Evolutionary conservation across 2,113 vertebrate genomes (phyloP), one percentile per base, ranked within the genome.

Genomic region (Athene cunicularia): DNA sequence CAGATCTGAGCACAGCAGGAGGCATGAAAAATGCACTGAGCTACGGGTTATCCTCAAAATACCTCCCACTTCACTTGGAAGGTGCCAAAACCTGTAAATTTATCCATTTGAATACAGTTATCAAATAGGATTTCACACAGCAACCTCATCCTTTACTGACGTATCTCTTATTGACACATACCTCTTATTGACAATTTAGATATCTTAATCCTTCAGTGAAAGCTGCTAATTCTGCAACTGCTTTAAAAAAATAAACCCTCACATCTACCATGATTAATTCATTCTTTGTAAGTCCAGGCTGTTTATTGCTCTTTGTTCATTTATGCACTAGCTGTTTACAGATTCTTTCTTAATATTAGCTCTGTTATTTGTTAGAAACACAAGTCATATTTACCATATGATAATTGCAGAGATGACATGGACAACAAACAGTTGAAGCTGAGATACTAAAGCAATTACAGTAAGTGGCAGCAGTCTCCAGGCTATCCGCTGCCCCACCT

Each of bases 271-370:
- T 93, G 91, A 97, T 94, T 93, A 97, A 97, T 97, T 96, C 81
- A 96, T 95, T 89, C 81, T 88, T 94, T 53, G 0, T 92, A 90
- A 89, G 77, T 83, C 93, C 71, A 59, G 52, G 77, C 82, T 95
- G 91, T 89, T 95, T 92, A 91, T 60, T 95, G 92, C 70, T 96
- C 95, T 95, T 93, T 88, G 90, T 88, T 94, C 94, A 76, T 79
- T 95, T 97, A 73, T 60, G 80, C 90, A 81, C 71, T 94, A 91
- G 85, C 88, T 97, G 95, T 96, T 96, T 97, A 96, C 94, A 94
- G 91, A 96, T 92, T 96, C 62, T 76, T 55, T 93, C 85, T 92
- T 95, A 97, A 95, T 95, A 96, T 93, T 95, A 88, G 90, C 77
- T 96, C 84, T 88, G 77, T 94, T 95, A 94, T 83, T 97, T 97